Evolutionary conservation across 2,797 vertebrate genomes (phyloP), one percentile per base, ranked within the genome.

Genomic region (Chlorospingus flavigularis): DNA sequence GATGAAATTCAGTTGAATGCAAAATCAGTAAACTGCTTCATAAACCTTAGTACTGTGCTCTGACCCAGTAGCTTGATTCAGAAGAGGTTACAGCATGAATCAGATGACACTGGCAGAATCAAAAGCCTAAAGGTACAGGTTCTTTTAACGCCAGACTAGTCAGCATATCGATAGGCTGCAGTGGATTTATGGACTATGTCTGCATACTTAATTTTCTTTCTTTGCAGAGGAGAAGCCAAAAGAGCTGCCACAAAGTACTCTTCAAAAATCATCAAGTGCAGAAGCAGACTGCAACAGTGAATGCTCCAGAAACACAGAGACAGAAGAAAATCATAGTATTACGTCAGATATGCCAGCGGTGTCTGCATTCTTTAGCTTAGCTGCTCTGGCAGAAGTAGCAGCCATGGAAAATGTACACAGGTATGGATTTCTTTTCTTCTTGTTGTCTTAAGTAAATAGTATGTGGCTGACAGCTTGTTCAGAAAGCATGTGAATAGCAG

Each of bases 391-490:
- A 17, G 99, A 99, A 95, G 99, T 99, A 33, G 99, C 99, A 39
- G 99, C 99, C 96, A 99, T 99, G 99, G 99, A 99, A 97, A 99
- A 99, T 6, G 98, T 98, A 96, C 99, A 99, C 98, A 99, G 99
- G 99, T 99, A 85, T 43, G 68, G 43, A 65, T 63, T 82, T 61
- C 48, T 77, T 92, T 76, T 58, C 3, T 6, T 37, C 9, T n/a
- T 66, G 10, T 53, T 54, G 10, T 33, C 57, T 55, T 45, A n/a
- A 91, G 30, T 40, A 23, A 45, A 35, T 24, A 70, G 47, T 6
- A 6, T 21, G 58, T 55, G 42, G 6, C 47, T 60, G 55, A 21
- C 33, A 65, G 8, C 26, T 72, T 77, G 7, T 45, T 57, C 12
- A 39, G 61, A 75, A 8, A 35, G 66, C 61, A 33, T 16, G 23